Evolutionary conservation across 2,888 invertebrate species (phyloP).

Genomic region (Diaprepes abbreviatus): DNA sequence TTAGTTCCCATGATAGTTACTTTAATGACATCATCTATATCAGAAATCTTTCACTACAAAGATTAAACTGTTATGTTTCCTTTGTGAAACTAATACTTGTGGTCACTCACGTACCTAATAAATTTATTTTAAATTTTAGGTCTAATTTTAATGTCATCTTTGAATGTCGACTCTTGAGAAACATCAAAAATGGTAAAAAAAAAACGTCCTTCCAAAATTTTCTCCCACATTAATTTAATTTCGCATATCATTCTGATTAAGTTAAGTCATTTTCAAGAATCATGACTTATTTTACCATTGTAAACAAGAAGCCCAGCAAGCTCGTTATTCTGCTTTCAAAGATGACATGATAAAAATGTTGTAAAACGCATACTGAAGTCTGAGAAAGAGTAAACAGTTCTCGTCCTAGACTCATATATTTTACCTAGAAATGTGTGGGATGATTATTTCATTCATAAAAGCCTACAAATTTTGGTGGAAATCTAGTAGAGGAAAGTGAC

Average conservation of each 20-base stretch:
- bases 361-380: constrained; percentile 48
- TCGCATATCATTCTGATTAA: constrained; percentile 42
- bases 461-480: constrained; percentile 31
- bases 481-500: background rate
- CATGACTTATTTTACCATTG: constrained; percentile 41
- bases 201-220: background rate
- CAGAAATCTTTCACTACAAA: no score
- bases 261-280: constrained; percentile 28
- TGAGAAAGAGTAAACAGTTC: constrained; percentile 43
- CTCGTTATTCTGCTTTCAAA: constrained; percentile 40
- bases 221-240: constrained; percentile 40
- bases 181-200: no score
- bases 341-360: constrained; percentile 51
- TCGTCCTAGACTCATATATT: constrained; percentile 40
- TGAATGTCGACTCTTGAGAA: no score
- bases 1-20: no score
- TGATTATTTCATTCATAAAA: constrained; percentile 46
- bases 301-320: constrained; percentile 36
- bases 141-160: no score
- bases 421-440: constrained; percentile 37
- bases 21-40: no score
- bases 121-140: no score
- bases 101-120: no score
- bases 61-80: no score
- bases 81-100: no score